phyloP scores from a whole-genome alignment of 1,140 invertebrate genomes.

The Eupristina koningsbergeri region DNA sequence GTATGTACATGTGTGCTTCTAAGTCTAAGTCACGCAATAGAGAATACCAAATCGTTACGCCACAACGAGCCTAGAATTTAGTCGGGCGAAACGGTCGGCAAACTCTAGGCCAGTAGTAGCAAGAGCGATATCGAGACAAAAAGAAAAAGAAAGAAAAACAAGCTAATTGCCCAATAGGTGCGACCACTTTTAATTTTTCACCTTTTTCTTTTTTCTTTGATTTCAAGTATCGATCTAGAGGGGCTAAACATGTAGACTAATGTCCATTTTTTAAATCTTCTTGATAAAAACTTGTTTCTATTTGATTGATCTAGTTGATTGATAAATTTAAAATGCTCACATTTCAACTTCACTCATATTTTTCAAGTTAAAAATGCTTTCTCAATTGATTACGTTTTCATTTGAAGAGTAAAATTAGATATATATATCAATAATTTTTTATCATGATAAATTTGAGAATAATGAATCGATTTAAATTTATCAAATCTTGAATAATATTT shows the following conservation, averaged over 20 bases:
- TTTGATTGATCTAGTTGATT: too few relatives aligned
- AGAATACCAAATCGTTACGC: slow-evolving; percentile 72
- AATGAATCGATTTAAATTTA: too few relatives aligned
- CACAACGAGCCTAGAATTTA: slow-evolving; percentile 54
- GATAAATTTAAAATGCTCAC: too few relatives aligned
- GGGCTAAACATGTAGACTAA: not conserved
- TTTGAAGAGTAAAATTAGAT: too few relatives aligned
- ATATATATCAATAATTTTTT: too few relatives aligned
- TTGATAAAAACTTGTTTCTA: too few relatives aligned
- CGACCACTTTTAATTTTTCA: slow-evolving; percentile 68
- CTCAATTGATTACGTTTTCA: too few relatives aligned
- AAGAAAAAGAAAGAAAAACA: not conserved
- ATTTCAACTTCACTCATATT: too few relatives aligned
- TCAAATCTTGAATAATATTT: too few relatives aligned
- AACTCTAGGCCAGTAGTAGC: slow-evolving; percentile 60
- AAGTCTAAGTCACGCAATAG: slow-evolving; percentile 49
- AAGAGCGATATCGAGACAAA: slow-evolving; percentile 56
- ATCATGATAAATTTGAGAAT: too few relatives aligned
- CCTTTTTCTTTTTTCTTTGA: slow-evolving; percentile 47
- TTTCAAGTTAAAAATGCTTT: too few relatives aligned
- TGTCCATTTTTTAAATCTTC: too few relatives aligned
- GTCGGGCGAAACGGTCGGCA: slow-evolving; percentile 24
- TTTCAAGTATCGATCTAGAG: not conserved
- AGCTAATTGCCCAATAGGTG: slow-evolving; percentile 65
- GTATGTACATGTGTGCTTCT: not conserved